These are phyloP conservation scores for Drosophila prostipennis DNA, from an alignment of 2,888 invertebrate genomes.

Conservation along the genomic window DNA sequence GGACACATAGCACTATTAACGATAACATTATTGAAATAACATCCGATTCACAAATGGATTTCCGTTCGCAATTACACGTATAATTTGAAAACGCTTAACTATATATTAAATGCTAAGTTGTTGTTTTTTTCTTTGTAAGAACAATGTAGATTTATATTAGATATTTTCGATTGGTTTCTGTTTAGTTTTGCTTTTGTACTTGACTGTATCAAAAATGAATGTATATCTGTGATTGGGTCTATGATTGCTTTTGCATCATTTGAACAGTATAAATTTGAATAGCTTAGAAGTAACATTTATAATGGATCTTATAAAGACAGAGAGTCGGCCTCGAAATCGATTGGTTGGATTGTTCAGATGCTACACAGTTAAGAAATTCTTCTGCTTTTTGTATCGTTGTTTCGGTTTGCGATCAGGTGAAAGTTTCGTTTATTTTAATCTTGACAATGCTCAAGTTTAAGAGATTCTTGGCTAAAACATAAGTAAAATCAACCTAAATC, in stretches of 20 bases:
- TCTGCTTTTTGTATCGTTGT: conserved; percentile 20
- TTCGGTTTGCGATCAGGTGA: conserved; percentile 26
- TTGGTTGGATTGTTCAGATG: conserved; percentile 32
- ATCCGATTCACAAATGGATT: conserved; percentile 36
- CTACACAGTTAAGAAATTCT: conserved; percentile 3
- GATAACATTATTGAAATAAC: conserved; percentile 18
- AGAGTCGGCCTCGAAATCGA: conserved; percentile 16
- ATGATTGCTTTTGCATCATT: conserved; percentile 33
- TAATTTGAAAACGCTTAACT: conserved; percentile 42
- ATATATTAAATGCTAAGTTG: conserved; percentile 39
- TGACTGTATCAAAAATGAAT: conserved; percentile 31
- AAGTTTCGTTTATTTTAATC: conserved; percentile 27
- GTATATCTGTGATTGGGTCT: conserved; percentile 29
- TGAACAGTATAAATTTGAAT: conserved; percentile 15
- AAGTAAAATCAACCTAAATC: conserved; percentile 29
- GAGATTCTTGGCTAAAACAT: conserved; percentile 63
- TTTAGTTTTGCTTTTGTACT: conserved; percentile 42
- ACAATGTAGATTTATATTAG: conserved; percentile 34
- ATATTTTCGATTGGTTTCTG: conserved; percentile 49
- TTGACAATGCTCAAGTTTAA: conserved; percentile 70
- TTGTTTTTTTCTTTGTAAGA: conserved; percentile 30
- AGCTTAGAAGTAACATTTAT: conserved; percentile 1
- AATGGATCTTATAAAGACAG: conserved; percentile 7
- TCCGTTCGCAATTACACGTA: conserved; percentile 31
- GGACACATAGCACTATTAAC: conserved; percentile 52